Conservation (phyloP, 2,113 vertebrate species). For the Diadophis punctatus region DNA sequence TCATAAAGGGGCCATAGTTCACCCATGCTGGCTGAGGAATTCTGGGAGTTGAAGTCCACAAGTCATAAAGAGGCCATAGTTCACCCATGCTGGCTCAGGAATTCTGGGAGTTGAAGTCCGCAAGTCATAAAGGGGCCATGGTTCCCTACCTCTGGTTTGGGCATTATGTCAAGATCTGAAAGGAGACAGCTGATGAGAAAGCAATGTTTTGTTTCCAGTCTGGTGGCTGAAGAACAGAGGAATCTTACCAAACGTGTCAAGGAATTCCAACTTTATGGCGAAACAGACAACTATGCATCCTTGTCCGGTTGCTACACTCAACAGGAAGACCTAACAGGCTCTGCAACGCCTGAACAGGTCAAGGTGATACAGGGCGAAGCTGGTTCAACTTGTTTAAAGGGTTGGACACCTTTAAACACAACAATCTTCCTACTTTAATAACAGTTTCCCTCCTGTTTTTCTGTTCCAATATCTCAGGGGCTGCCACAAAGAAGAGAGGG, state of each 20-base stretch:
- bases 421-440: neutral
- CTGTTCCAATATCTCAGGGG: too few relatives aligned
- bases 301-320: neutral
- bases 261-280: neutral
- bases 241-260: neutral
- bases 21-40: too few relatives aligned
- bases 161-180: neutral
- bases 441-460: too few relatives aligned
- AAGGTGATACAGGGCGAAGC: neutral
- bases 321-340: conserved; percentile 4
- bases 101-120: neutral
- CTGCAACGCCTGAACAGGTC: neutral
- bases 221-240: neutral
- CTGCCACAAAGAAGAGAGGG: too few relatives aligned
- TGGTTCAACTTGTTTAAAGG: neutral
- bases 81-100: accelerated
- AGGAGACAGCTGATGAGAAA: neutral
- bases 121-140: accelerated
- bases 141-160: neutral
- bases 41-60: too few relatives aligned
- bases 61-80: too few relatives aligned
- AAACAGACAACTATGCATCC: accelerated
- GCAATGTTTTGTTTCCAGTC: neutral
- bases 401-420: accelerated
- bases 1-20: too few relatives aligned